Percentiles rank a stretch among this genome's conserved stretches.
phyloP scores from a whole-genome alignment of 2,113 vertebrate genomes.

The Ptychochromis oligacanthus region DNA sequence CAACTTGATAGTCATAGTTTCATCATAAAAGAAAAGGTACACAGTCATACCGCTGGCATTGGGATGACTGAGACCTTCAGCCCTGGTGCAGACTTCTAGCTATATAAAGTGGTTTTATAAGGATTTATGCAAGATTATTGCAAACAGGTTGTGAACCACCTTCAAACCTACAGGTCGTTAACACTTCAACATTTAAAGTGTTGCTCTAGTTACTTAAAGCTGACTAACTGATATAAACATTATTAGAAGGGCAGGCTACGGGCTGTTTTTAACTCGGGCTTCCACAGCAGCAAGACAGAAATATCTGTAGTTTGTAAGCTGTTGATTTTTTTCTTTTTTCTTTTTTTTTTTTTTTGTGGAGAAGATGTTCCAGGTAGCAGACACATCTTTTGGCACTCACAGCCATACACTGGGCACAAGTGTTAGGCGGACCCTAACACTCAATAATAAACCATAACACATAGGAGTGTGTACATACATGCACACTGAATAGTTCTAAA shows the following conservation, averaged over 20 bases:
- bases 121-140: too few species aligned
- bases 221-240: neutral
- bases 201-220: neutral
- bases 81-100: neutral
- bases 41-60: neutral
- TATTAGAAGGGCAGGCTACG: neutral
- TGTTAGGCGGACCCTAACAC: neutral
- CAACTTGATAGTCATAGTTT: too few species aligned
- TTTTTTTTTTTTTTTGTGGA: too few species aligned
- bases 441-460: neutral
- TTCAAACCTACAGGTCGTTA: neutral
- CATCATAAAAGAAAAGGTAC: neutral
- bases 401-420: neutral
- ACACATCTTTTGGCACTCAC: neutral
- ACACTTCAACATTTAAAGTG: neutral
- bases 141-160: neutral
- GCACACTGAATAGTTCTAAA: neutral
- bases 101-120: neutral
- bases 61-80: accelerated
- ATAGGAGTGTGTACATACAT: neutral
- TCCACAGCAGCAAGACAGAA: neutral
- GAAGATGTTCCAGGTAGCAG: neutral
- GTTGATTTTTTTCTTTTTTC: too few species aligned
- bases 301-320: neutral
- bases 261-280: too few species aligned